These are phyloP conservation scores for Holotrichia oblita DNA, from an alignment of 1,140 invertebrate genomes.

Conservation along the genomic window DNA sequence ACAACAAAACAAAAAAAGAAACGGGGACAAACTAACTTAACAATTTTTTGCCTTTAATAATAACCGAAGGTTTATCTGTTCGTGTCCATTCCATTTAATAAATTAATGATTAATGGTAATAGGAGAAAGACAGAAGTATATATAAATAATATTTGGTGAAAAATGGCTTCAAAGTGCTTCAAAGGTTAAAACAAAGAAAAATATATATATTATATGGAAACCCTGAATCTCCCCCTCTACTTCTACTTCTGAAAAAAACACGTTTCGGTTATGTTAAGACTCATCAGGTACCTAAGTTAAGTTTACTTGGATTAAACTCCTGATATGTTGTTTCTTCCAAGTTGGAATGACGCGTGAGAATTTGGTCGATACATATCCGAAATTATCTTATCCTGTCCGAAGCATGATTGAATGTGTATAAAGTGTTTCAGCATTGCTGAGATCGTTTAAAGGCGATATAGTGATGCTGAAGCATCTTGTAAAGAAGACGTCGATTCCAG, in stretches of 20 bases:
- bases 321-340: neutral
- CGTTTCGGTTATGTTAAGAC: neutral
- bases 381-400: too few relatives aligned
- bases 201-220: neutral
- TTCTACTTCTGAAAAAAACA: neutral
- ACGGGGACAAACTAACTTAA: too few relatives aligned
- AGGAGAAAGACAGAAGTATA: neutral
- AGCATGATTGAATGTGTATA: too few relatives aligned
- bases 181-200: too few relatives aligned
- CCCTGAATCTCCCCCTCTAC: neutral
- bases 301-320: neutral
- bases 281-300: too few relatives aligned
- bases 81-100: constrained; percentile 5
- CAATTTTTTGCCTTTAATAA: constrained; percentile 24
- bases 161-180: neutral
- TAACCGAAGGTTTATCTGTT: constrained; percentile 7
- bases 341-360: neutral
- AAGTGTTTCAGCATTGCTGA: too few relatives aligned
- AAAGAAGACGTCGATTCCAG: too few relatives aligned
- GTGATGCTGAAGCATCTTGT: too few relatives aligned
- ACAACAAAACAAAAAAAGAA: too few relatives aligned
- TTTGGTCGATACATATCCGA: neutral
- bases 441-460: too few relatives aligned
- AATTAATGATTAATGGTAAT: too few relatives aligned
- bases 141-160: neutral